Conservation (phyloP, 1,140 invertebrate genomes). For the Dolichoris vasculosae region DNA sequence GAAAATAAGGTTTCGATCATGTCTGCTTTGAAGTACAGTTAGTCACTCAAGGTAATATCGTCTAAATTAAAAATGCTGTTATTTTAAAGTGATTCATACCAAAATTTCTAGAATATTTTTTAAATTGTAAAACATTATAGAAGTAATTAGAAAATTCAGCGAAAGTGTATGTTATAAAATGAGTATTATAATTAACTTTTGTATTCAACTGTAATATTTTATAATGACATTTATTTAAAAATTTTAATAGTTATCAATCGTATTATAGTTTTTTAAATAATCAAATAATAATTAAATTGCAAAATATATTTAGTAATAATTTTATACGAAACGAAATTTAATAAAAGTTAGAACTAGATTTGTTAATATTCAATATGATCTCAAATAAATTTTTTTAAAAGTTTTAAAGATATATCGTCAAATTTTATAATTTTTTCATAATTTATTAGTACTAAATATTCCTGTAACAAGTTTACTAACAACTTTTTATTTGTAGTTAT, state of each 20-base stretch:
- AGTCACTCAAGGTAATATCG: constrained; percentile 20
- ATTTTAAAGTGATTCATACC: not conserved
- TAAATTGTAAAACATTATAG: not conserved
- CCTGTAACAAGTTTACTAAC: not conserved
- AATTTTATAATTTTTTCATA: not conserved
- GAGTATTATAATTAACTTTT: no score
- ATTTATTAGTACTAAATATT: not conserved
- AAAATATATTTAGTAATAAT: not conserved
- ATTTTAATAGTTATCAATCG: no score
- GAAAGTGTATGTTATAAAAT: no score
- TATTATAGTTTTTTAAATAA: no score
- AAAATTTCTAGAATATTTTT: not conserved
- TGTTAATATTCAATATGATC: not conserved
- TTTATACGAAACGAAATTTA: not conserved
- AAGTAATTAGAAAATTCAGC: no score
- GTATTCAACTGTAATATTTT: no score
- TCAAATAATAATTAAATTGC: not conserved
- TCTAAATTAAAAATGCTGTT: constrained; percentile 16
- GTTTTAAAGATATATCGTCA: not conserved
- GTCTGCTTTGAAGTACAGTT: constrained; percentile 19
- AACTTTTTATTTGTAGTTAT: not conserved
- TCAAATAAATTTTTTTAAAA: not conserved
- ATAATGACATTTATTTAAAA: no score
- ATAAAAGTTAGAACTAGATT: not conserved
- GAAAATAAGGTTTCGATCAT: constrained; percentile 13